Evolutionary conservation across 2,888 invertebrate species (phyloP).

Genomic region (Tanytarsus gracilentus): DNA sequence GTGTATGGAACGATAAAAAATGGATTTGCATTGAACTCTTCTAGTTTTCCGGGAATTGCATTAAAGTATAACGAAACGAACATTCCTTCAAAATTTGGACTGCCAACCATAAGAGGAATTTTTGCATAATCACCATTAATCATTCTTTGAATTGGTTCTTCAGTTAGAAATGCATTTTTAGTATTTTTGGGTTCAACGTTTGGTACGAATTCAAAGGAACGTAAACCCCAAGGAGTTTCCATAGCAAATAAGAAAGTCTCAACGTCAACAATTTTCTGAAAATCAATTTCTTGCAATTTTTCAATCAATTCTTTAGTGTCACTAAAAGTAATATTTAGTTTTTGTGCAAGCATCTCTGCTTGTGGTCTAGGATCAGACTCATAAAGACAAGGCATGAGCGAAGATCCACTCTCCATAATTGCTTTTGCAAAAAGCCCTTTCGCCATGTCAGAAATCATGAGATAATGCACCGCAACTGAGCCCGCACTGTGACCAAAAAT

Average conservation of each 20-base stretch:
- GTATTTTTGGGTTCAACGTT: not conserved
- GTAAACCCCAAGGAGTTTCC: constrained; percentile 26
- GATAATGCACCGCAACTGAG: constrained; percentile 29
- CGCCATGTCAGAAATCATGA: constrained; percentile 28
- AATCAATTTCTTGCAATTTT: not conserved
- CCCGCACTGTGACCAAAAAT: constrained; percentile 45
- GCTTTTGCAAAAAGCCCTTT: constrained; percentile 53
- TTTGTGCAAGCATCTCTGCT: constrained; percentile 48
- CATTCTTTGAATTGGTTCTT: constrained; percentile 28
- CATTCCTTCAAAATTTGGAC: constrained; percentile 27
- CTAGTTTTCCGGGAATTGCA: not conserved
- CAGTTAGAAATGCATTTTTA: constrained; percentile 17
- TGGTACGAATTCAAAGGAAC: constrained; percentile 23
- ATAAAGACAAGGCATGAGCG: constrained; percentile 51
- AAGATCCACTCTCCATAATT: constrained; percentile 57
- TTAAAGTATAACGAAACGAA: constrained; percentile 4
- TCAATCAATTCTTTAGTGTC: constrained; percentile 35
- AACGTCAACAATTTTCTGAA: not conserved
- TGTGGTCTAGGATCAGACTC: constrained; percentile 50
- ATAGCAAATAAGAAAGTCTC: not conserved
- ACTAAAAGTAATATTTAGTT: constrained; percentile 52
- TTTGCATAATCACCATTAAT: constrained; percentile 24
- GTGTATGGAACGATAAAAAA: constrained; percentile 10
- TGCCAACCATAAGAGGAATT: constrained; percentile 31
- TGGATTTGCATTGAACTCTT: constrained; percentile 23